Base-by-base conservation (phyloP, 2,797 vertebrate genomes). In the Clarias laeviceps region DNA sequence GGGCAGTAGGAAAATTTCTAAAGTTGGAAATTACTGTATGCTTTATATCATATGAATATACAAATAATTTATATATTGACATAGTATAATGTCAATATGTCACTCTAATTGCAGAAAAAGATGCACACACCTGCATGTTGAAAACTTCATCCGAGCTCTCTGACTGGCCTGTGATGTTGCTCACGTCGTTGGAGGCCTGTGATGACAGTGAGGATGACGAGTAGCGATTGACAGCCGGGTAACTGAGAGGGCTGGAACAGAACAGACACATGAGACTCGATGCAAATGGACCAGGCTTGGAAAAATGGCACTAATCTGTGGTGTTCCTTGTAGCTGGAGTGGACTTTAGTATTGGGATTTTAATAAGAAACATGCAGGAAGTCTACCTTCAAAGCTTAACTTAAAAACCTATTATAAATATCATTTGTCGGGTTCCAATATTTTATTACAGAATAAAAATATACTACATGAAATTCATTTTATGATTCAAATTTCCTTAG, bases 111-210 rank as follows among this genome's bases (percentile, higher is more conserved):
- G 65, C 65, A 32, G 29, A 68, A 32, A 15, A 66, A 34, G 15
- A 50, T 50, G 24, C 61, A 78, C 65, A 87, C 94, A 97, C 96
- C 96, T 97, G 96, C 96, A 97, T 97, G 93, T 97, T 96, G 92
- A 97, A 97, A 91, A 96, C 96, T 93, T 97, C 96, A 84, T 97
- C 96, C 1, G 96, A 97, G 91, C 96, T 97, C 93, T 97, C 96
- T 0, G 96, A 96, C 74, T 96, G 96, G 88, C 96, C 96, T 61
- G 96, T 96, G 91, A 97, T 95, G 93, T 97, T 97, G 93, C 96
- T 97, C 89, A 96, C 96, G 92, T 97, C 96, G 85, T 96, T 96
- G 81, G 96, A 97, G 85, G 96, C 96, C 93, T 97, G 96, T 29
- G 96, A 97, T 83, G 96, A 97, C 90, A 97, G 92, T 5, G 96